Evolutionary conservation across 2,888 invertebrate species (phyloP).

Genomic region (Drosophila ezoana): DNA sequence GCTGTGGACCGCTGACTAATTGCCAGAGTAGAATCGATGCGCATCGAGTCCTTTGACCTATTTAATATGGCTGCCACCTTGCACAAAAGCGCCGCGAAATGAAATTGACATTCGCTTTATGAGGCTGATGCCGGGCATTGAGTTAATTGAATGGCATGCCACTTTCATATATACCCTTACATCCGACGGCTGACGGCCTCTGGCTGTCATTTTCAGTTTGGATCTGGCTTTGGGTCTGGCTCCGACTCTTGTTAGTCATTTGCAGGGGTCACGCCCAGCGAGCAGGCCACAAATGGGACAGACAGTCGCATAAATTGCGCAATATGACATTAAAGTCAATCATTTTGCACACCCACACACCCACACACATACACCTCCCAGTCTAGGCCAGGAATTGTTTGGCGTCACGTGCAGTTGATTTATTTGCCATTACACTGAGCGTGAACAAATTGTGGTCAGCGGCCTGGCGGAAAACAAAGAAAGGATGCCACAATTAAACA

Average conservation of each 20-base stretch:
- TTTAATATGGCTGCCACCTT: constrained; percentile 32
- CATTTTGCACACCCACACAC: constrained; percentile 43
- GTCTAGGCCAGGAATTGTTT: constrained; percentile 5
- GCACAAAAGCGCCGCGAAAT: constrained; percentile 36
- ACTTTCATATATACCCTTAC: constrained; percentile 3
- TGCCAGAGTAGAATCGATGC: constrained; percentile 4
- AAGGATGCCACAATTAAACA: constrained; percentile 67
- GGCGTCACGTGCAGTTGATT: constrained; percentile 59
- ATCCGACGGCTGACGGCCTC: neutral
- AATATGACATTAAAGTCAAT: constrained; percentile 73
- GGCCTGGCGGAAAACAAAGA: constrained; percentile 4
- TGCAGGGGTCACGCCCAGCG: constrained; percentile 27
- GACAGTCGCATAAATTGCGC: constrained; percentile 48
- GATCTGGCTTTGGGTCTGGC: neutral
- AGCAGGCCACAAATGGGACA: neutral
- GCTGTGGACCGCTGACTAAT: constrained; percentile 21
- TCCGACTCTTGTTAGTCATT: constrained; percentile 25
- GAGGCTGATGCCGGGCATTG: constrained; percentile 36
- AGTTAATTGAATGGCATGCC: constrained; percentile 67
- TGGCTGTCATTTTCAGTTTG: constrained; percentile 20
- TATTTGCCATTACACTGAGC: constrained; percentile 61
- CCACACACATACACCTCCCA: neutral
- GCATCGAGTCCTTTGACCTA: constrained; percentile 34
- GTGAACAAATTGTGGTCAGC: constrained; percentile 40
- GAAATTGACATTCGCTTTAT: constrained; percentile 61